Conservation (phyloP, 2,888 invertebrate species). For the Dascillus cervinus region DNA sequence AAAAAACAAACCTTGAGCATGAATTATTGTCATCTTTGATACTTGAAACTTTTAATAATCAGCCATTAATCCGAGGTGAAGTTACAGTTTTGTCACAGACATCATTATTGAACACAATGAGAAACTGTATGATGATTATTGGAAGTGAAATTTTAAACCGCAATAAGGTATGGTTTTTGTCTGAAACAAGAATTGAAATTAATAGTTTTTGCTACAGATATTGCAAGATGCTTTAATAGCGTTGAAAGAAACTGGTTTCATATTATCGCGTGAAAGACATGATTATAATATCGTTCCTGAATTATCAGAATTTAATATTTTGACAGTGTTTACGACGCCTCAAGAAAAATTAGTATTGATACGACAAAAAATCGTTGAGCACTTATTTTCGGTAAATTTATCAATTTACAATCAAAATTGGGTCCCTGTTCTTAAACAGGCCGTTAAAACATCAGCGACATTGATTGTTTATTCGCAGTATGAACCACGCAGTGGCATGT, state of each 20-base stretch:
- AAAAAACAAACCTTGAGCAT: constrained; percentile 29
- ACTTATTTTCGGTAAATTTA: constrained; percentile 43
- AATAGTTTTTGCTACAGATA: too few species aligned
- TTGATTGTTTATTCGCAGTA: constrained; percentile 58
- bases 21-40: constrained; percentile 50
- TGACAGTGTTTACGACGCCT: constrained; percentile 45
- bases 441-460: constrained; percentile 23
- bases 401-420: constrained; percentile 44
- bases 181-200: too few species aligned
- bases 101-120: too few species aligned
- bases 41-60: constrained; percentile 53
- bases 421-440: constrained; percentile 44
- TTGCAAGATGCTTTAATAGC: constrained; percentile 41
- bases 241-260: constrained; percentile 6
- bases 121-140: too few species aligned
- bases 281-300: background rate
- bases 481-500: constrained; percentile 65
- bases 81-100: constrained; percentile 50
- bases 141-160: too few species aligned
- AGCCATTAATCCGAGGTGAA: constrained; percentile 63
- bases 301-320: constrained; percentile 44
- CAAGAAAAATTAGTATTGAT: constrained; percentile 49
- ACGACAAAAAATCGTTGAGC: constrained; percentile 44
- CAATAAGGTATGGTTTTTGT: too few species aligned
- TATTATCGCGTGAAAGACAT: constrained; percentile 7